phyloP scores from a whole-genome alignment of 2,113 vertebrate genomes.

The Seriola quinqueradiata region DNA sequence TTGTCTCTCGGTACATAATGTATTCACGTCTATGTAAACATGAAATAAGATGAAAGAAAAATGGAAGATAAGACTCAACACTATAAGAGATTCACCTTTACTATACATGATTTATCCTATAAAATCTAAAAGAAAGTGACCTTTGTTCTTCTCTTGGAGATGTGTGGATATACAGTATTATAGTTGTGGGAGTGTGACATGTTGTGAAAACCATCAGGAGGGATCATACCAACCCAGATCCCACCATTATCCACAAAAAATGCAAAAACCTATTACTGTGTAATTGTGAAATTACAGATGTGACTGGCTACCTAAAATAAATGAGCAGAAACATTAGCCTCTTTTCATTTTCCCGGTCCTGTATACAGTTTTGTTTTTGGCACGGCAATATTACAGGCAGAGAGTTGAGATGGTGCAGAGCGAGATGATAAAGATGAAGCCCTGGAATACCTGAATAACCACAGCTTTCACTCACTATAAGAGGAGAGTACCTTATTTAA shows the following conservation, averaged over 20 bases:
- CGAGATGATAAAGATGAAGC: conserved; percentile 14
- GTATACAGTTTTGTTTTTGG: not conserved
- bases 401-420: conserved; percentile 8
- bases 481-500: not conserved
- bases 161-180: not conserved
- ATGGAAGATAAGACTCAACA: not conserved
- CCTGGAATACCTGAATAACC: conserved; percentile 16
- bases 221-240: not conserved
- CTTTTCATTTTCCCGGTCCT: not conserved
- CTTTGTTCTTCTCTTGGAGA: not conserved
- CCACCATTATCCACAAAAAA: not conserved
- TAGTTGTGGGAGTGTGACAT: not conserved
- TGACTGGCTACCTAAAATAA: not conserved
- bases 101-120: not conserved
- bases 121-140: not conserved
- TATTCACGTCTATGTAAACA: conserved; percentile 20
- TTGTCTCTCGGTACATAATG: not conserved
- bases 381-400: conserved; percentile 5
- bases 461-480: conserved; percentile 18
- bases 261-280: not conserved
- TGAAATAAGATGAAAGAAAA: not conserved
- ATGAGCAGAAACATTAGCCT: not conserved
- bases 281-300: not conserved
- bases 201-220: not conserved
- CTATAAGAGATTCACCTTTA: not conserved